A percentile compares a stretch with the other conserved stretches of the same genome.
Evolutionary conservation across 2,888 invertebrate genomes (phyloP).

Genomic region (Morpho helenor): DNA sequence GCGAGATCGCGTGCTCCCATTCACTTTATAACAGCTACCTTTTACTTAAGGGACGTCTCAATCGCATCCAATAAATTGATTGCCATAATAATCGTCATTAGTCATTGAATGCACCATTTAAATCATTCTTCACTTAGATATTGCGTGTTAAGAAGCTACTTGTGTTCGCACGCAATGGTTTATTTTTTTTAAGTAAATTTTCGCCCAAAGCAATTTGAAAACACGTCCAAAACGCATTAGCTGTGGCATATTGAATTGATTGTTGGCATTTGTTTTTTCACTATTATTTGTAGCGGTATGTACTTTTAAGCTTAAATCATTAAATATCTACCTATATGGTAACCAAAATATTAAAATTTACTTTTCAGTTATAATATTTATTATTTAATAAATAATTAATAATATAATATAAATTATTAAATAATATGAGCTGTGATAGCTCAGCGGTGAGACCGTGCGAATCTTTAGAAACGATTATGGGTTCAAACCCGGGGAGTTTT

Average conservation of each 20-base stretch:
- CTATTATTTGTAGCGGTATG: not conserved
- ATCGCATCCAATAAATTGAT: conserved; percentile 70
- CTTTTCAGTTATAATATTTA: too few relatives aligned
- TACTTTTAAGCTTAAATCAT: not conserved
- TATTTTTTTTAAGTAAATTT: conserved; percentile 31
- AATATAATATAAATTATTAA: too few relatives aligned
- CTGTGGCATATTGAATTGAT: conserved; percentile 32
- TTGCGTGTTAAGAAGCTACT: conserved; percentile 63
- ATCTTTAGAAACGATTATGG: too few relatives aligned
- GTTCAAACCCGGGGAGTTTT: too few relatives aligned
- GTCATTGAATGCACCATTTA: conserved; percentile 62
- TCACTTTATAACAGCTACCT: conserved; percentile 63
- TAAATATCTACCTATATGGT: not conserved
- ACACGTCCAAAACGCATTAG: conserved; percentile 30
- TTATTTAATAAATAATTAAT: too few relatives aligned
- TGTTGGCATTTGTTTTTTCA: conserved; percentile 6
- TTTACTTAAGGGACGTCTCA: conserved; percentile 62
- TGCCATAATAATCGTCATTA: conserved; percentile 72
- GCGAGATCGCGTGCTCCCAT: conserved; percentile 53
- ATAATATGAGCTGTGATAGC: too few relatives aligned
- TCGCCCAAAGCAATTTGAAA: conserved; percentile 32
- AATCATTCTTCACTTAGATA: conserved; percentile 52
- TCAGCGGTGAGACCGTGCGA: too few relatives aligned
- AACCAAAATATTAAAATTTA: too few relatives aligned
- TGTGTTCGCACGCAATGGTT: conserved; percentile 61